Conservation (phyloP, 30 jellyfish, hydroid and myxozoan species). For the Aurelia coerulea region DNA sequence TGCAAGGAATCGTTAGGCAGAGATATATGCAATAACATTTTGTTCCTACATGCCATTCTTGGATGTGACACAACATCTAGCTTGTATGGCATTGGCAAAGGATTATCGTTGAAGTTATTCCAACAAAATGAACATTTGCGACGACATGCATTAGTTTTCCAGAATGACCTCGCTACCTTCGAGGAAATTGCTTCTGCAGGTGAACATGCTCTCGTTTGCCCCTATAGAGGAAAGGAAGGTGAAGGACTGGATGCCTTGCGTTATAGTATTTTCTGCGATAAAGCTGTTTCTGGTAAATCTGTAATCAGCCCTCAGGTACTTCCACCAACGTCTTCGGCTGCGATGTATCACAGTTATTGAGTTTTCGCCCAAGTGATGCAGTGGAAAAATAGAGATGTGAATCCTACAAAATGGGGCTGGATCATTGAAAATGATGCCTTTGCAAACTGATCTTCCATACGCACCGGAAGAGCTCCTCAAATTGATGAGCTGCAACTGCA, state of each 20-base stretch:
- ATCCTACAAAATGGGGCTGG: too few relatives aligned
- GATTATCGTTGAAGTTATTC: conserved; percentile 42
- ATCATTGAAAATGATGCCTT: too few relatives aligned
- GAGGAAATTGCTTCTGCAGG: conserved; percentile 46
- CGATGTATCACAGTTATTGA: conserved; percentile 55
- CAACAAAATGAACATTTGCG: too few relatives aligned
- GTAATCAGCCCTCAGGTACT: conserved; percentile 60
- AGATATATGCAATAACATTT: too few relatives aligned
- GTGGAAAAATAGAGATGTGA: too few relatives aligned
- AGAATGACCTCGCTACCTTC: not conserved
- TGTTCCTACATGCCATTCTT: conserved; percentile 5
- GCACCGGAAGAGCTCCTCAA: too few relatives aligned
- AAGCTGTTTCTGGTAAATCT: conserved; percentile 40
- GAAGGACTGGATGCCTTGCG: not conserved
- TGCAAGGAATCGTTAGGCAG: too few relatives aligned
- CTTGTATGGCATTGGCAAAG: conserved; percentile 65
- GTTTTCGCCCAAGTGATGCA: conserved; percentile 12
- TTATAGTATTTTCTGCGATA: conserved; percentile 19
- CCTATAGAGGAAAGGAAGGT: conserved; percentile 48
- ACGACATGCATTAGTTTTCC: conserved; percentile 4
- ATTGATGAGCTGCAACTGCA: too few relatives aligned
- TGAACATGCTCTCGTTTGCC: conserved; percentile 43
- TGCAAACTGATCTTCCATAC: too few relatives aligned
- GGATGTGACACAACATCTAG: conserved; percentile 80
- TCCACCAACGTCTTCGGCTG: conserved; percentile 66